Conservation (phyloP, 2,797 vertebrate species). For the Cyprinella venusta region DNA sequence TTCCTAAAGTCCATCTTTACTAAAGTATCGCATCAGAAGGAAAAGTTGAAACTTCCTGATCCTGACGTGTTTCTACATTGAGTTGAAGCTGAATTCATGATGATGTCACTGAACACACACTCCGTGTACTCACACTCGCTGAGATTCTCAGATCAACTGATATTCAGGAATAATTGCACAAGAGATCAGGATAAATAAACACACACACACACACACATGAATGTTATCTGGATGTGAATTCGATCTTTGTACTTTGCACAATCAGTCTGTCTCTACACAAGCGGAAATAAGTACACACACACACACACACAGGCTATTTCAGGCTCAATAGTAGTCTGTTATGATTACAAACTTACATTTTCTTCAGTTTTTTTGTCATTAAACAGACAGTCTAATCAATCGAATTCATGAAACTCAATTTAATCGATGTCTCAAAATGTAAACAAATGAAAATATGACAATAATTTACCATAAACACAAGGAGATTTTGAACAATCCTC, state of each 20-base stretch:
- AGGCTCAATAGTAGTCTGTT: background rate
- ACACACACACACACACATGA: background rate
- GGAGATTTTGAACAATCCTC: too few relatives aligned
- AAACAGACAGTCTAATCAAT: background rate
- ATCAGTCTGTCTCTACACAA: background rate
- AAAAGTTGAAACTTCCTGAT: background rate
- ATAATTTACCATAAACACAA: too few relatives aligned
- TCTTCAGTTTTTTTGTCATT: too few relatives aligned
- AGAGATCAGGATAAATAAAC: background rate
- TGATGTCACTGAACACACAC: background rate
- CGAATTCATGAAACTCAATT: background rate
- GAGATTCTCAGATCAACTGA: background rate
- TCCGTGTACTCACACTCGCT: background rate
- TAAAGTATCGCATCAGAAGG: constrained; percentile 10
- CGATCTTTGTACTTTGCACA: constrained; percentile 12
- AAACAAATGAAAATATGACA: background rate
- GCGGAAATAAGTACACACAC: background rate
- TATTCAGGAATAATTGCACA: constrained; percentile 3
- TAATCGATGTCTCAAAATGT: background rate
- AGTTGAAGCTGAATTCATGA: background rate
- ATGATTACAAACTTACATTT: background rate
- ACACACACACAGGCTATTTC: background rate
- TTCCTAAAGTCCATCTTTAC: background rate
- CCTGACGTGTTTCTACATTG: background rate
- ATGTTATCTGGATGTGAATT: background rate